A percentile compares a stretch with the other conserved stretches of the same genome.
Conservation (phyloP, 2,888 invertebrate species). For the Melanchra persicariae region DNA sequence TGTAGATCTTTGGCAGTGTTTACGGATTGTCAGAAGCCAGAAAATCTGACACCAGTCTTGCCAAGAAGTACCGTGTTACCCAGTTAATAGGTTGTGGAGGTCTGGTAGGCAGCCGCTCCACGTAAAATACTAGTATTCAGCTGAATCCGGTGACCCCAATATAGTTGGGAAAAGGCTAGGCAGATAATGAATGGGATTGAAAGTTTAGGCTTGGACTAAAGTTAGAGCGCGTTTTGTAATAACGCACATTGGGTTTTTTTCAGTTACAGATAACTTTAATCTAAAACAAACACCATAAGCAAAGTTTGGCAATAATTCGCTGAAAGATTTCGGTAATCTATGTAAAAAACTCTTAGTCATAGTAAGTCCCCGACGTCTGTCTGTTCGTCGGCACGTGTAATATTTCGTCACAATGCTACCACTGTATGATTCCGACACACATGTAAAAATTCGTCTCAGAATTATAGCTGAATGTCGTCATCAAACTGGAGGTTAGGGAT, state of each 20-base stretch:
- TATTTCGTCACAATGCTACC: constrained; percentile 10
- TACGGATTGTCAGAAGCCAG: too few species aligned
- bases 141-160: too few species aligned
- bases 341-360: constrained; percentile 28
- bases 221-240: too few species aligned
- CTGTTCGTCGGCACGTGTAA: constrained; percentile 25
- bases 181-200: too few species aligned
- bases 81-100: too few species aligned
- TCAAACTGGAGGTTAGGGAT: not conserved
- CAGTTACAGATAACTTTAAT: not conserved
- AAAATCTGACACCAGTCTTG: too few species aligned
- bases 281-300: constrained; percentile 9
- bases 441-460: not conserved
- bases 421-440: not conserved
- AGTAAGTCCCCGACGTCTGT: not conserved
- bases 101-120: too few species aligned
- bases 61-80: too few species aligned
- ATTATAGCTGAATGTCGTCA: not conserved
- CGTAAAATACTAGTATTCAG: too few species aligned
- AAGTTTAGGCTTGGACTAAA: too few species aligned
- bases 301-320: constrained; percentile 16
- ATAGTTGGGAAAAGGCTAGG: too few species aligned
- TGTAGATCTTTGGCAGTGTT: too few species aligned
- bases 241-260: not conserved
- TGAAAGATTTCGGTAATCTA: constrained; percentile 10